Base-by-base conservation (phyloP, 2,797 vertebrate genomes). In the Mycteria americana region DNA sequence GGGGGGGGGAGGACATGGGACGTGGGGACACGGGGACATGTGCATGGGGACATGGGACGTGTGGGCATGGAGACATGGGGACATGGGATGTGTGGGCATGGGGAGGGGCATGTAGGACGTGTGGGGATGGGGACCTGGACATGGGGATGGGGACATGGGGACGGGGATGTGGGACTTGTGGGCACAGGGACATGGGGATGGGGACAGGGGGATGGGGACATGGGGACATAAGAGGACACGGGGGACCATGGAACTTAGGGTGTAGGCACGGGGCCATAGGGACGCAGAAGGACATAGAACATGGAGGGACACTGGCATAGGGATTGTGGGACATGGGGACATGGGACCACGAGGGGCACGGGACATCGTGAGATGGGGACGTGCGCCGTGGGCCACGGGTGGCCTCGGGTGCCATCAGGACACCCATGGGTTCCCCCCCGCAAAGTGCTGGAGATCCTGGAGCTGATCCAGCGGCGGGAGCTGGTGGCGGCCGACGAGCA, bases 401-500 rank as follows among this genome's bases (percentile, higher is more conserved):
- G 39, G 6, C 37, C 60, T 43, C 5, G 9, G 50, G 25, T 25
- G 63, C 33, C 22, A 0, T 8, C 41, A 6, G 13, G 9, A 10
- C 48, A n/a, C 37, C 46, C 41, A 21, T 14, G n/a, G 43, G 23
- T 11, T 16, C 25, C 37, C 31, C 13, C 50, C 19, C 77, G 62
- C 28, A 10, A 94, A 99, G 99, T 99, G 35, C 95, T 99, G 94
- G 99, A 99, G 97, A 99, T 99, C 96, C 97, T 99, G 92, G 98
- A 98, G 97, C 95, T 99, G 94, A 99, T 99, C 92, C 99, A 98
- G 86, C 98, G 97, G 65, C 98, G 98, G 19, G 99, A 99, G 77
- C 98, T 99, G 59, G 94, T 99, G 27, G 96, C 98, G 15, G 99
- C 99, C 0, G 99, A 99, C 88, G 96, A 98, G 8, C 99, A 99